Base-by-base conservation (phyloP, 2,888 invertebrate species). In the Platynereis dumerilii region DNA sequence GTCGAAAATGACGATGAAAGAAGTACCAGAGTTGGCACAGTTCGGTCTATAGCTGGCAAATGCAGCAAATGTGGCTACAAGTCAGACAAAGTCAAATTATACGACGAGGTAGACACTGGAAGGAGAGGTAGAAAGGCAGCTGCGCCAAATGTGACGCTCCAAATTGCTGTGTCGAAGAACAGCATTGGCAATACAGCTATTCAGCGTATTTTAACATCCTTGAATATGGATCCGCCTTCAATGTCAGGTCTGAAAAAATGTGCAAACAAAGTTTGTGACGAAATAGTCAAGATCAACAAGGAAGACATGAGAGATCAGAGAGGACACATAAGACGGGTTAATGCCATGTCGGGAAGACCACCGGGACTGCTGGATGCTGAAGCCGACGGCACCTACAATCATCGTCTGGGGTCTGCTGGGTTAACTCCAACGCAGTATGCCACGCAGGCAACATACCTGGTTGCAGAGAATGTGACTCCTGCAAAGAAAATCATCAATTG, bases 81-180 rank as follows among this genome's bases (percentile, higher is more conserved):
- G 7, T 48, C 48, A 12, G 22, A 48, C 3, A 48, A 48, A 48
- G n/a, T 10, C 3, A 48, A 48, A n/a, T n/a, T 48, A n/a, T 48
- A 48, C n/a, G 20, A 48, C 7, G 48, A 48, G n/a, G 48, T 48
- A 5, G n/a, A 48, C 7, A 48, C 10, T 48, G 48, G 48, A 22
- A 48, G 22, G n/a, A 48, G 48, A n/a, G 48, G 48, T 5, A 48
- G 48, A n/a, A 48, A 48, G 48, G 48, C n/a, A 48, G 48, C 48
- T 20, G 48, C 10, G 12, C 12, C 42, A 42, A 42, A 42, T 42
- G 42, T 42, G 12, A 42, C 12, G 17, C 42, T 42, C 12, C 42
- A 42, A 17, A 12, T 42, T 10, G 42, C 12, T 42, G 42, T 42
- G 42, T 42, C 42, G 42, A 42, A 10, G 12, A 10, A 42, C 10